A percentile compares a stretch with the other conserved stretches of the same genome.
Evolutionary conservation across 2,888 invertebrate genomes (phyloP).

Genomic region (Machimus atricapillus): DNA sequence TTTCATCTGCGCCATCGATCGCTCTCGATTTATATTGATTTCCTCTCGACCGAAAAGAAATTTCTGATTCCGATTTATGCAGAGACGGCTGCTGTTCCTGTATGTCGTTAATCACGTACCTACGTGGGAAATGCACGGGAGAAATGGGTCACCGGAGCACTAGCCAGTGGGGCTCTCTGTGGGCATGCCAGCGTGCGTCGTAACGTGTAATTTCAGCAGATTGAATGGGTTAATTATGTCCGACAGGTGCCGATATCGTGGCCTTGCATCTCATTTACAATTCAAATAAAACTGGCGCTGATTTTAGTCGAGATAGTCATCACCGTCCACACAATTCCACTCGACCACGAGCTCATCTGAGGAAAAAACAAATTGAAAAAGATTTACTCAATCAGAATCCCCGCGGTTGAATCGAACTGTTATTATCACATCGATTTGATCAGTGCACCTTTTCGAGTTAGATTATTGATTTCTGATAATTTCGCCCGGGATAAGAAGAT

Average conservation of each 20-base stretch:
- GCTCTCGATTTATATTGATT: constrained; percentile 7
- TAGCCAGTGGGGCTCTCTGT: background rate
- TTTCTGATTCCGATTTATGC: constrained; percentile 9
- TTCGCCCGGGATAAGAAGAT: background rate
- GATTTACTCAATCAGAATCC: background rate
- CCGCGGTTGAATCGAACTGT: background rate
- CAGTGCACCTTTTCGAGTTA: background rate
- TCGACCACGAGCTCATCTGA: background rate
- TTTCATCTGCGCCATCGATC: background rate
- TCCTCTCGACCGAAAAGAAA: background rate
- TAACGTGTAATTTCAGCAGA: constrained; percentile 1
- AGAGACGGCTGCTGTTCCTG: background rate
- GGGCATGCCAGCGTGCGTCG: background rate
- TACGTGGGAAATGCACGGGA: background rate
- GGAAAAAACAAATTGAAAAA: background rate
- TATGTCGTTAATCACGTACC: background rate
- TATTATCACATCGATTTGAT: background rate
- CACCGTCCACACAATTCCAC: background rate
- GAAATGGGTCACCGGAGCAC: constrained; percentile 7
- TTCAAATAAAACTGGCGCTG: background rate
- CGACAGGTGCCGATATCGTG: background rate
- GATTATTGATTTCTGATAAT: background rate
- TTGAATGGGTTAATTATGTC: constrained; percentile 5
- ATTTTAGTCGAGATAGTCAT: background rate
- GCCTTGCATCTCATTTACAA: constrained; percentile 12